Evolutionary conservation across 2,797 vertebrate genomes (phyloP), one percentile per base, ranked within the genome.

Genomic region (Alectoris magna): DNA sequence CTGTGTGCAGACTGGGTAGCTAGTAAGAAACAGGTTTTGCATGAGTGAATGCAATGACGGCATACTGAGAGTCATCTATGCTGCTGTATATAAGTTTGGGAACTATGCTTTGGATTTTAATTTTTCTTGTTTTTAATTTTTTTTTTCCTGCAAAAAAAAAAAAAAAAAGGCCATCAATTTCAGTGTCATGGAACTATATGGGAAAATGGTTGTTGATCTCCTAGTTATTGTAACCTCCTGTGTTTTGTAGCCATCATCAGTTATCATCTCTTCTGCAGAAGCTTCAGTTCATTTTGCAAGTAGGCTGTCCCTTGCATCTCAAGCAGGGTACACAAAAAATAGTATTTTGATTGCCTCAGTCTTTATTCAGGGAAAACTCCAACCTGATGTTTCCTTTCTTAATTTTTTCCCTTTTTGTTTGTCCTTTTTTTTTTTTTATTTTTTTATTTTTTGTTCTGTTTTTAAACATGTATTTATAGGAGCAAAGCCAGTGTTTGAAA

Each of bases 401-500:
- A 8, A 8, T 55, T 10, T 55, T 53, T 9, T 22, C 14, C 16
- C 69, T 58, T 36, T n/a, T 39, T n/a, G 22, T 80, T n/a, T 55
- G 13, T 55, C 8, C 41, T 24, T 43, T 43, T 43, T 43, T 43
- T 43, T 43, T 43, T 43, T 43, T 43, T 39, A 51, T 64, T 64
- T 39, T 36, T 51, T 24, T 10, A 23, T n/a, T 88, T 92, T 89
- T 87, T 9, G 48, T 87, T 92, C 87, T 93, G 64, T 87, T 93
- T 95, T 92, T 75, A 49, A 84, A 84, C 39, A 49, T 58, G 36
- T 94, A 91, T 96, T 96, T 96, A 95, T 92, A 76, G 68, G 48
- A 95, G n/a, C 43, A 68, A 83, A 84, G 91, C 79, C 89, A 89
- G 56, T 91, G 64, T 95, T 95, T 94, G 70, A 93, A 95, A 85